A percentile compares a stretch with the other conserved stretches of the same genome.
Evolutionary conservation across 2,113 vertebrate species (phyloP).

Genomic region (Origma solitaria): DNA sequence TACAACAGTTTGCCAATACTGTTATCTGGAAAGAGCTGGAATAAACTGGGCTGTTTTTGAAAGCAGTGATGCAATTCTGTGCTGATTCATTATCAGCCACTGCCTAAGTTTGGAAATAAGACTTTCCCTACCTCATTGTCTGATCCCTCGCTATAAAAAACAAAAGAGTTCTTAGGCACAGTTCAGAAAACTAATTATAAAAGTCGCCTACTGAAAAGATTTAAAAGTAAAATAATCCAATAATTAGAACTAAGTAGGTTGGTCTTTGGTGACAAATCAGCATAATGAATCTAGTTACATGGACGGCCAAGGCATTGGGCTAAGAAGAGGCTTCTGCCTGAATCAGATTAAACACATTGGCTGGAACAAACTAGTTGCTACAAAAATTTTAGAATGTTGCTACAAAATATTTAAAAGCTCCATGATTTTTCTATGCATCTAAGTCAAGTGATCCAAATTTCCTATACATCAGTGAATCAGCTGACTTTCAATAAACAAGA

Average conservation of each 20-base stretch:
- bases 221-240: slow-evolving; percentile 38
- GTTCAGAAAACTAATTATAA: slow-evolving; percentile 17
- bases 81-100: slow-evolving; percentile 10
- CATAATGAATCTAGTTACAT: not conserved
- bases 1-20: not conserved
- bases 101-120: not conserved
- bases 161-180: not conserved
- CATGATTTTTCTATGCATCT: not conserved
- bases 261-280: slow-evolving; percentile 1
- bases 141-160: not conserved
- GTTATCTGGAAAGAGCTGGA: not conserved
- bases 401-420: not conserved
- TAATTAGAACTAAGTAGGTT: slow-evolving; percentile 40
- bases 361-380: not conserved
- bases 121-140: not conserved
- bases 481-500: not conserved
- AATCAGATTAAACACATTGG: not conserved
- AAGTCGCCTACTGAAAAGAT: not conserved
- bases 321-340: not conserved
- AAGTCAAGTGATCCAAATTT: not conserved
- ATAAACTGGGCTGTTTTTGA: not conserved
- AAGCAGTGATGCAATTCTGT: not conserved
- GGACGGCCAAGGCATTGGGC: not conserved
- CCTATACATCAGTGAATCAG: not conserved
- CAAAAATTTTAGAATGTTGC: not conserved